These are phyloP conservation scores for Mercenaria mercenaria DNA, from an alignment of 1,140 invertebrate genomes.

Conservation along the genomic window DNA sequence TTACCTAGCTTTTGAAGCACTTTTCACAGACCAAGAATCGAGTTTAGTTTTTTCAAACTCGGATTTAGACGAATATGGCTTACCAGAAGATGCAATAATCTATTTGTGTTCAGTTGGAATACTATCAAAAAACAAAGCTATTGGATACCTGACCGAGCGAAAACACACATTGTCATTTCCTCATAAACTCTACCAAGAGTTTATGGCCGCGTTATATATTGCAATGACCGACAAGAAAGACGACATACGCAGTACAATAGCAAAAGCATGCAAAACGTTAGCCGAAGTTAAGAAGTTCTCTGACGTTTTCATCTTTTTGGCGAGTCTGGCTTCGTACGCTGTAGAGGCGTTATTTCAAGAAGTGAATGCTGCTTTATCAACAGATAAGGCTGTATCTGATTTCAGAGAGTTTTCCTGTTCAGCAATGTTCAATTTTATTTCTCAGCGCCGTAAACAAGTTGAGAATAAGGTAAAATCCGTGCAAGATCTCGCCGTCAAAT, in stretches of 20 bases:
- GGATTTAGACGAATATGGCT: not conserved
- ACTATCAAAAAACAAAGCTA: constrained; percentile 4
- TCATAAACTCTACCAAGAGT: not conserved
- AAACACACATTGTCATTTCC: constrained; percentile 15
- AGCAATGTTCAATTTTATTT: not conserved
- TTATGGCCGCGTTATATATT: constrained; percentile 1
- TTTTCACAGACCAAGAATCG: not conserved
- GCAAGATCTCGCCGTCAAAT: not conserved
- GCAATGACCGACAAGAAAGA: not conserved
- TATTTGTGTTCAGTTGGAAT: not conserved
- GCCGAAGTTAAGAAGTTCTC: not conserved
- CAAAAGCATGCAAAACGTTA: not conserved
- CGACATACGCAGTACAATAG: not conserved
- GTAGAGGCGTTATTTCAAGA: not conserved
- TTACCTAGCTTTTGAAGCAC: not conserved
- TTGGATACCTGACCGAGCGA: not conserved
- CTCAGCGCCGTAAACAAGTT: not conserved
- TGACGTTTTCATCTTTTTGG: not conserved
- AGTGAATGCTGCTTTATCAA: not conserved
- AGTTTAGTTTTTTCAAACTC: not conserved
- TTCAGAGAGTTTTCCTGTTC: constrained; percentile 16
- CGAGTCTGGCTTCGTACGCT: not conserved
- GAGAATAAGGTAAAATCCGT: not conserved
- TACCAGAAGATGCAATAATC: not conserved
- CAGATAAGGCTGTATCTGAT: not conserved